Evolutionary conservation across 2,888 invertebrate species (phyloP), one percentile per base, ranked within the genome.

Genomic region (Diloba caeruleocephala): DNA sequence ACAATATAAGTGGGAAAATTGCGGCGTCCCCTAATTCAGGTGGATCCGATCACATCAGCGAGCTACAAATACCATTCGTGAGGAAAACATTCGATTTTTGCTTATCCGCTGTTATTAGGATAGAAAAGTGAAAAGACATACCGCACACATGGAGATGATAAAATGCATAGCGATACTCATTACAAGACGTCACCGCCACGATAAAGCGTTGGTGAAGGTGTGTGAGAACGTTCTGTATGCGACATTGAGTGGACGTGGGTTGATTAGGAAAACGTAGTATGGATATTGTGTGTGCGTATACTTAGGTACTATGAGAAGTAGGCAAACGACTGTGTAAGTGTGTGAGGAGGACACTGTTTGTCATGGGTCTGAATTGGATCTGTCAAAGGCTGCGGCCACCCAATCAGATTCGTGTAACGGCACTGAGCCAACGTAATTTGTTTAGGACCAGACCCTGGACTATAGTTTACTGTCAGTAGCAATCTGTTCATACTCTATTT

Each of bases 391-490:
- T 32, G 42, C 34, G 48, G 45, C 23, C 42, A 45, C 32, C 48
- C 44, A 64, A 63, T 64, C 60, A 63, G 48, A 59, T 60, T 28
- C 26, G 53, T 58, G 38, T 53, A 46, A 39, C 36, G 31, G 14
- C 26, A 25, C 37, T 52, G 38, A 45, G 39, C 45, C 39, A 7
- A 52, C 31, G 31, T 60, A 36, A 64, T 29, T 48, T 50, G 61
- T 60, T 60, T 33, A 61, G 28, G 36, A 25, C 10, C 28, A 26
- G 43, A 34, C 41, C 37, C 17, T 28, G 6, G 14, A 9, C n/a
- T 12, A 44, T 48, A 42, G 42, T 37, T 39, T n/a, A 17, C 42
- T 34, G 23, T 29, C 28, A 12, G 14, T 42, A 31, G 23, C 34
- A 7, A n/a, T 15, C 34, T 45, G 36, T 38, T 43, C 48, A 23